These are phyloP conservation scores for Prolemur simus DNA, from an alignment of 2,113 vertebrate genomes.

Conservation along the genomic window DNA sequence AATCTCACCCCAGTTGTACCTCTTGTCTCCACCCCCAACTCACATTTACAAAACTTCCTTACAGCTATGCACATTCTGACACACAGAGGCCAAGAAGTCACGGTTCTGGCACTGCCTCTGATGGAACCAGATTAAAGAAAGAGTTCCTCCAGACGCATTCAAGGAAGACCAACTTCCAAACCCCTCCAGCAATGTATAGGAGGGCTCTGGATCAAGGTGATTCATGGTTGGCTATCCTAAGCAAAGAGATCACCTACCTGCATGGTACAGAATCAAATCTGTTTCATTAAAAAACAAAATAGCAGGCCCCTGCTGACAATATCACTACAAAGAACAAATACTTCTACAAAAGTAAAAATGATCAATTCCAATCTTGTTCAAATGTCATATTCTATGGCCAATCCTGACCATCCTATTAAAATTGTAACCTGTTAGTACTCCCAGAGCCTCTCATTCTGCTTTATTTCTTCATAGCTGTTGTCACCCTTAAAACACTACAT, in stretches of 20 bases:
- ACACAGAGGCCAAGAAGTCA: neutral
- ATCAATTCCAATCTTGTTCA: neutral
- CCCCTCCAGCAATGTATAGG: neutral
- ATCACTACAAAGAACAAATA: neutral
- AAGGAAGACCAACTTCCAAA: neutral
- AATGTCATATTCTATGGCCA: neutral
- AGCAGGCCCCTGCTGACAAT: neutral
- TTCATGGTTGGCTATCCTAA: neutral
- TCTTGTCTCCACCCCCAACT: neutral
- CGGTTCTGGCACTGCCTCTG: rapidly evolving
- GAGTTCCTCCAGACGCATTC: rapidly evolving
- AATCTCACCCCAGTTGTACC: neutral
- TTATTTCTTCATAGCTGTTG: neutral
- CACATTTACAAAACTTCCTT: neutral
- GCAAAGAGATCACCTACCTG: neutral
- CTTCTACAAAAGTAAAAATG: constrained; percentile 20
- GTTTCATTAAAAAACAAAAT: neutral
- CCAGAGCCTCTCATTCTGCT: neutral
- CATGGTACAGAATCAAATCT: neutral
- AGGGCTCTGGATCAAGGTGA: neutral
- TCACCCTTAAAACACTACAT: neutral
- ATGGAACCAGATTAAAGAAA: rapidly evolving
- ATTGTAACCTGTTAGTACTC: neutral
- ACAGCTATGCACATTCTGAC: neutral
- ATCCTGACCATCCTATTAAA: neutral